A percentile compares a stretch with the other conserved stretches of the same genome.
phyloP scores from a whole-genome alignment of 2,113 vertebrate species.

The Barbus barbus region DNA sequence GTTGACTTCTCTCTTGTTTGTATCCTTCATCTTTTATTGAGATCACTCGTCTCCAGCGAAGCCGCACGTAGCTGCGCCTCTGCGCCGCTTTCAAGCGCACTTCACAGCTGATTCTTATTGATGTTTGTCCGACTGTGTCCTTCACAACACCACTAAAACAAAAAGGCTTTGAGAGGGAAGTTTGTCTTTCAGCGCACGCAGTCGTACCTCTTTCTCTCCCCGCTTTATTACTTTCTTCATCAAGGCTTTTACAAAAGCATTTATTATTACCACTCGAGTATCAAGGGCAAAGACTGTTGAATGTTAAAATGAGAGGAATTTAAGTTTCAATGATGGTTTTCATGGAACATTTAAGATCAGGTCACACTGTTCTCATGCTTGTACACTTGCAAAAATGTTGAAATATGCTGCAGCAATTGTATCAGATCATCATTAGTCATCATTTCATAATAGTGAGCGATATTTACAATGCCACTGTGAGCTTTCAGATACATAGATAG shows the following conservation, averaged over 20 bases:
- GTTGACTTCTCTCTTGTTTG: constrained; percentile 35
- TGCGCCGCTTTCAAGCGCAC: constrained; percentile 44
- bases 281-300: constrained; percentile 60
- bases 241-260: constrained; percentile 65
- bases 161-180: constrained; percentile 66
- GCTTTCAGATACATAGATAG: not conserved
- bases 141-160: constrained; percentile 62
- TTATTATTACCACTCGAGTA: constrained; percentile 61
- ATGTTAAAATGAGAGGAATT: constrained; percentile 29
- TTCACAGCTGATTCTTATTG: constrained; percentile 61
- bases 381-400: not conserved
- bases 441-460: not conserved
- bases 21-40: constrained; percentile 54
- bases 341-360: not conserved
- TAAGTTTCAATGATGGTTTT: not conserved
- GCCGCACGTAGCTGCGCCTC: constrained; percentile 23
- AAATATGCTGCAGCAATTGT: not conserved
- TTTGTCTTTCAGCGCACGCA: constrained; percentile 60
- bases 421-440: not conserved
- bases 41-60: constrained; percentile 52
- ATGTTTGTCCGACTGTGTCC: constrained; percentile 68
- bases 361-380: not conserved
- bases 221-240: constrained; percentile 57
- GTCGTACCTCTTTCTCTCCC: constrained; percentile 42
- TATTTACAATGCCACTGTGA: not conserved